Evolutionary conservation across 1,140 invertebrate species (phyloP), one percentile per base, ranked within the genome.

Genomic region (Hyphantria cunea): DNA sequence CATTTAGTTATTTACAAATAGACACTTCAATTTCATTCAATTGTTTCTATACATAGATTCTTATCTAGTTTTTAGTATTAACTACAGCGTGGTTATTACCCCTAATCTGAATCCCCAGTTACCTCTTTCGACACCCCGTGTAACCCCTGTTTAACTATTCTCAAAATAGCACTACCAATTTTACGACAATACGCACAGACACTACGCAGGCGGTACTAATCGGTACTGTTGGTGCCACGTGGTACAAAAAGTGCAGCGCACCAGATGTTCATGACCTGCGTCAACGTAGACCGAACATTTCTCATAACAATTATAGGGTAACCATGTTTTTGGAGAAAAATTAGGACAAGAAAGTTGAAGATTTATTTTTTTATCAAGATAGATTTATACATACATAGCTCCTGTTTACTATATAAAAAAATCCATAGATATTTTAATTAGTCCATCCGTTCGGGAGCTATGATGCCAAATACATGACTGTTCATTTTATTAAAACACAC

Each of bases 241-340:
- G 63, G 47, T 61, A 55, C 63, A 72, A 72, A 77, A 69, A 69
- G 34, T 60, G 55, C 34, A 60, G 58, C 37, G 8, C 37, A 39
- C 74, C 77, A 79, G 77, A 79, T 79, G 77, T 64, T 65, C 69
- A 55, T 70, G 77, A 79, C 77, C 77, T 79, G 70, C 74, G 62
- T 61, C 74, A 79, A 74, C 63, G 66, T 51, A 31, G 52, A 51
- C 60, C 53, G 34, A 50, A 60, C 68, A 72, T 68, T 72, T 58
- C 74, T 76, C 67, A 68, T 75, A 74, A 74, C 64, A 70, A 62
- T 64, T 56, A 62, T 41, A 50, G 48, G 10, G 56, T 44, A 12
- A 15, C 56, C 48, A 60, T 15, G 13, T 13, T 58, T 13, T 11
- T 25, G 14, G 14, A 9, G 13, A 49, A 14, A 49, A 39, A 12